These are phyloP conservation scores for Syngnathus acus DNA, from an alignment of 2,797 vertebrate genomes.

Conservation along the genomic window DNA sequence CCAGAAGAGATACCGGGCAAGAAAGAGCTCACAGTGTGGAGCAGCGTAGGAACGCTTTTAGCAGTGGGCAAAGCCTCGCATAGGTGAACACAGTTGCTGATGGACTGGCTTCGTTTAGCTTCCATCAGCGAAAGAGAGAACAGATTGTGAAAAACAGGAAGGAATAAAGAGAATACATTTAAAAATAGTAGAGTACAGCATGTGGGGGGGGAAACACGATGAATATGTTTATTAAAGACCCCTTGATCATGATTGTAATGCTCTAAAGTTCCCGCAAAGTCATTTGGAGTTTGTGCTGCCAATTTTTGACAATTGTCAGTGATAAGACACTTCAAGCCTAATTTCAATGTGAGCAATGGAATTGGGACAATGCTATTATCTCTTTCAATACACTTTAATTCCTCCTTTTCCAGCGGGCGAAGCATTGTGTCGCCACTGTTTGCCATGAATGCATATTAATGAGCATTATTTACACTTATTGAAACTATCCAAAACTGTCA, in stretches of 20 bases:
- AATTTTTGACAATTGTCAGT: constrained; percentile 53
- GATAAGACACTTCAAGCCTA: constrained; percentile 21
- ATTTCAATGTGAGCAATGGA: constrained; percentile 3
- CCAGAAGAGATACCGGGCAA: constrained; percentile 96
- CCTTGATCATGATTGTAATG: too few relatives aligned
- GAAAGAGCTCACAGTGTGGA: constrained; percentile 98
- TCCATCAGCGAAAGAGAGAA: constrained; percentile 68
- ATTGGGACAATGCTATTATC: constrained; percentile 41
- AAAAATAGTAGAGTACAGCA: background rate
- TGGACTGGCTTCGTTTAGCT: constrained; percentile 99
- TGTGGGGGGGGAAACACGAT: too few relatives aligned
- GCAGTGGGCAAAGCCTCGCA: constrained; percentile 94
- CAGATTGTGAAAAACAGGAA: constrained; percentile 35
- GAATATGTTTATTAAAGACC: background rate
- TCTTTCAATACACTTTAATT: constrained; percentile 66
- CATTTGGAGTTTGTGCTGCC: constrained; percentile 21
- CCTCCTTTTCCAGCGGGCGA: constrained; percentile 57
- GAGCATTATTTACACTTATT: constrained; percentile 77
- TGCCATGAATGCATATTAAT: constrained; percentile 75
- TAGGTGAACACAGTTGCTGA: constrained; percentile 99
- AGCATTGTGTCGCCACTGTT: constrained; percentile 51
- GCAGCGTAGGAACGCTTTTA: constrained; percentile 97
- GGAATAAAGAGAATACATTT: constrained; percentile 31
- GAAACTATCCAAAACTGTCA: constrained; percentile 71
- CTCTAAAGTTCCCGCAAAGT: background rate